Evolutionary conservation across 2,797 vertebrate genomes (phyloP), one percentile per base, ranked within the genome.

Genomic region (Onychomys arenicola): DNA sequence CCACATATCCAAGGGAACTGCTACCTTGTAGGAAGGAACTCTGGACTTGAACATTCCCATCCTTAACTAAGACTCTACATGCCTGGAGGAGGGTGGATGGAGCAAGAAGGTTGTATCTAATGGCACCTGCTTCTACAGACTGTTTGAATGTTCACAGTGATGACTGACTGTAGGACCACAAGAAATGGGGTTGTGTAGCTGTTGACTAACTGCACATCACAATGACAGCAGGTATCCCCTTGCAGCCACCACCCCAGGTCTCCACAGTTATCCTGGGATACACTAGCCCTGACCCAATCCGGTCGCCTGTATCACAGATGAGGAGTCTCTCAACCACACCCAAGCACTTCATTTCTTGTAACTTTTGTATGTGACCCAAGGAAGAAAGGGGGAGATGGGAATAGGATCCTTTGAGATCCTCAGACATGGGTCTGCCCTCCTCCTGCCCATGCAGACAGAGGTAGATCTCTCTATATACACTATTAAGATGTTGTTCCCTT

Each of bases 241-340:
- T 32, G 55, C 40, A 3, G 25, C 29, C 1, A 27, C n/a, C 2
- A 21, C n/a, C 37, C 2, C 0, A 37, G 4, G 0, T 0, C 17
- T 23, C 40, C 55, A 1, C 1, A 6, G 61, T 17, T 3, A 61
- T 14, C 67, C n/a, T 11, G 27, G 3, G 11, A 19, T 19, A 34
- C 78, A 43, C 21, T 25, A 27, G 25, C 49, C 63, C 37, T 17
- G 46, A 65, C 40, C 80, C 89, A 86, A 78, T 65, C 52, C 65
- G 32, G 27, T 85, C 2, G 6, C 9, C 32, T 4, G 61, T 67
- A 40, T 69, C 69, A 13, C 2, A 59, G 83, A 17, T 13, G 27
- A 89, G 71, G n/a, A 29, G 17, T 5, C 27, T 23, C 27, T 57
- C 46, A 1, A 17, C 81, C 3, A 9, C 0, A 43, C 37, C 21